phyloP scores from a whole-genome alignment of 2,888 invertebrate genomes.

The Neoscelio sp. region DNA sequence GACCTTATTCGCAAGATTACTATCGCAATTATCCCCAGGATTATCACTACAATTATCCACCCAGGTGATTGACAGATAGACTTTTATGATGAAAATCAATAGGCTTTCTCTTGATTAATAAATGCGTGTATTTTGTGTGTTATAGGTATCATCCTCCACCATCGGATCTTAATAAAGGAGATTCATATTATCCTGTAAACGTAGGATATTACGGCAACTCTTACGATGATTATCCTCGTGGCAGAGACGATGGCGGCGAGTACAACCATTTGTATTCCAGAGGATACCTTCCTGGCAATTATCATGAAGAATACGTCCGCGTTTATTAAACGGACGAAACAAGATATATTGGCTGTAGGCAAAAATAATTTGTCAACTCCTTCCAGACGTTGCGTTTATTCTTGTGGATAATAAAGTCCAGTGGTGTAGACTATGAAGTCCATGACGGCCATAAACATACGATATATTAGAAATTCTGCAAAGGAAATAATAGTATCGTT shows the following conservation, averaged over 20 bases:
- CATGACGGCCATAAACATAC: constrained; percentile 73
- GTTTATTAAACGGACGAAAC: constrained; percentile 34
- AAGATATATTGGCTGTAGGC: neutral
- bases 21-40: constrained; percentile 55
- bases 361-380: too few relatives aligned
- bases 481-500: too few relatives aligned
- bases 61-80: constrained; percentile 40
- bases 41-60: constrained; percentile 34
- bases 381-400: neutral
- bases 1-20: constrained; percentile 46
- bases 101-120: constrained; percentile 18
- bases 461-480: constrained; percentile 72
- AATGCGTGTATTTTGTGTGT: constrained; percentile 22
- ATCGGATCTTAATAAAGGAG: constrained; percentile 50
- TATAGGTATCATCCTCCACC: constrained; percentile 66
- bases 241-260: constrained; percentile 56
- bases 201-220: constrained; percentile 54
- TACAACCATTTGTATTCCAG: constrained; percentile 61
- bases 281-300: constrained; percentile 60
- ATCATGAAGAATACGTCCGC: constrained; percentile 51
- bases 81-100: neutral
- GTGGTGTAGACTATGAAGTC: constrained; percentile 74
- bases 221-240: constrained; percentile 57
- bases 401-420: constrained; percentile 69
- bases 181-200: constrained; percentile 64